A percentile compares a stretch with the other conserved stretches of the same genome.
These are phyloP conservation scores for Eumacrocentrus americanus DNA, from an alignment of 2,888 invertebrate genomes.

Conservation along the genomic window DNA sequence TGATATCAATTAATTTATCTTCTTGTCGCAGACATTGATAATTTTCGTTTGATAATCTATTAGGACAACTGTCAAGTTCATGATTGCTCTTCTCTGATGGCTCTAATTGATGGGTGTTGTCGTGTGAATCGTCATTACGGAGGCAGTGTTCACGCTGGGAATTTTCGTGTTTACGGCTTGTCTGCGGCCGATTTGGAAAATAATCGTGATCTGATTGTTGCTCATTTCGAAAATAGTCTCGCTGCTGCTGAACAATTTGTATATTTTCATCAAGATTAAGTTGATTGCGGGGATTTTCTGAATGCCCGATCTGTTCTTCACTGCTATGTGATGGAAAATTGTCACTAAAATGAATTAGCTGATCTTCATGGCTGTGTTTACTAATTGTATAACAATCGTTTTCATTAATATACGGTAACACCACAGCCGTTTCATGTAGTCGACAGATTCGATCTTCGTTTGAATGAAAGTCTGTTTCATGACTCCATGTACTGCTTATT, in stretches of 20 bases:
- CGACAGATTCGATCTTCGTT: background rate
- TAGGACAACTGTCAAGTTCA: no score
- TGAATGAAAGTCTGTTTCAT: conserved; percentile 11
- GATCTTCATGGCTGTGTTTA: no score
- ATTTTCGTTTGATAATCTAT: no score
- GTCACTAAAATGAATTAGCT: no score
- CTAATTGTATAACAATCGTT: no score
- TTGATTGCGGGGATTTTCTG: no score
- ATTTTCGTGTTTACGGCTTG: background rate
- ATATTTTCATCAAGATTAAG: background rate
- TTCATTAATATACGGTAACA: no score
- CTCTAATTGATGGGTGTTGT: background rate
- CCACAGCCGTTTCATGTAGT: background rate
- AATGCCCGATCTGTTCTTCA: no score
- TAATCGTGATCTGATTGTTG: conserved; percentile 6
- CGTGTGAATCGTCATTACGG: background rate
- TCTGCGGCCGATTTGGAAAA: background rate
- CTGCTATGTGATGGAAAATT: no score
- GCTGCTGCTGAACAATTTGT: no score
- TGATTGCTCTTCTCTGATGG: background rate
- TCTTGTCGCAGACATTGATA: background rate
- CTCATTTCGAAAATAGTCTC: no score
- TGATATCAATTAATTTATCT: conserved; percentile 5
- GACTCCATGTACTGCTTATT: background rate
- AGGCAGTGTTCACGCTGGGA: conserved; percentile 22